A percentile compares a stretch with the other conserved stretches of the same genome.
These are phyloP conservation scores for Rhamphomyia laevipes DNA, from an alignment of 2,888 invertebrate species.

Conservation along the genomic window DNA sequence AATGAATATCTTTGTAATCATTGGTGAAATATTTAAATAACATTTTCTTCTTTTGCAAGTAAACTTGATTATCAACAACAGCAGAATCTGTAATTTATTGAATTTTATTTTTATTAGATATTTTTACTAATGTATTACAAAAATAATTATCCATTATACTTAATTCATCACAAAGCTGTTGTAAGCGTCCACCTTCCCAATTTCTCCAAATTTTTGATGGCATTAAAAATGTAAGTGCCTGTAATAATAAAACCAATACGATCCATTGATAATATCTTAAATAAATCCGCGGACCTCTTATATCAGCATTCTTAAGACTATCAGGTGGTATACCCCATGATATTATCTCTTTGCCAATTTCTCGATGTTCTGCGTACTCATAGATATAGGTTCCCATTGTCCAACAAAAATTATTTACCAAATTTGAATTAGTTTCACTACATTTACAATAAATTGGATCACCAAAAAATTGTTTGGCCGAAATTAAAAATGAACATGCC, in stretches of 20 bases:
- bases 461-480: constrained; percentile 40
- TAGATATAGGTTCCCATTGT: constrained; percentile 58
- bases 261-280: constrained; percentile 36
- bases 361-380: constrained; percentile 1
- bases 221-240: constrained; percentile 29
- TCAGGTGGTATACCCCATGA: constrained; percentile 33
- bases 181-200: constrained; percentile 39
- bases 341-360: constrained; percentile 28
- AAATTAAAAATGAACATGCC: neutral
- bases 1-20: constrained; percentile 28
- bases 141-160: constrained; percentile 14
- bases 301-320: constrained; percentile 37
- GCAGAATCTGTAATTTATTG: constrained; percentile 17
- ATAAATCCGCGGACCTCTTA: constrained; percentile 26
- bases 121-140: neutral
- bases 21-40: constrained; percentile 26
- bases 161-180: constrained; percentile 29
- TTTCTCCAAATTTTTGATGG: constrained; percentile 34
- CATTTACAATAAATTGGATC: constrained; percentile 69
- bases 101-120: neutral
- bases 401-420: constrained; percentile 69
- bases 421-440: constrained; percentile 43
- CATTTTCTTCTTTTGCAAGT: constrained; percentile 12
- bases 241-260: constrained; percentile 27
- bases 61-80: constrained; percentile 20